Conservation (phyloP, 2,113 vertebrate species). For the Morone chrysops region DNA sequence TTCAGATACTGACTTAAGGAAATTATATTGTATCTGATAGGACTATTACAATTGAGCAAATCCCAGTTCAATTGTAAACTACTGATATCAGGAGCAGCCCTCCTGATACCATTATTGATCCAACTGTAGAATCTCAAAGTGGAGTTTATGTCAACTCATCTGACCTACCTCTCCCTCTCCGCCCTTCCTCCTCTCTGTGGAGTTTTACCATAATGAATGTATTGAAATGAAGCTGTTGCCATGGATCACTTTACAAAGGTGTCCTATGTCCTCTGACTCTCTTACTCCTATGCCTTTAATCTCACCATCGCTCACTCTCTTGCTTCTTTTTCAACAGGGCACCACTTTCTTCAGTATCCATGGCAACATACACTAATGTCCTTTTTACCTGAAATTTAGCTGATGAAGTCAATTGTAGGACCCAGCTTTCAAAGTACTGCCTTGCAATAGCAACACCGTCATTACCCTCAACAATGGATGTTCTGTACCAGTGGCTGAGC, state of each 20-base stretch:
- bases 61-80: not conserved
- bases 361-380: conserved; percentile 11
- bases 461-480: not conserved
- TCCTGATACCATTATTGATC: not conserved
- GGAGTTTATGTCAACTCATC: not conserved
- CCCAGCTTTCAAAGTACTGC: not conserved
- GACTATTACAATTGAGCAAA: not conserved
- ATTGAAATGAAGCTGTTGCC: not conserved
- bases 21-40: not conserved
- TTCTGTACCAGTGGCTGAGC: not conserved
- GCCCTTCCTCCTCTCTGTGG: not conserved
- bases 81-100: not conserved
- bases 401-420: conserved; percentile 11
- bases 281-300: conserved; percentile 1
- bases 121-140: not conserved
- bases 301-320: not conserved
- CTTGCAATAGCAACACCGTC: too few species aligned
- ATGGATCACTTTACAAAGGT: not conserved
- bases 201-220: not conserved
- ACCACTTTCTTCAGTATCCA: conserved; percentile 29
- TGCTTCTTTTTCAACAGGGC: not conserved
- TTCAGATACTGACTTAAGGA: not conserved
- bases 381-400: conserved; percentile 9
- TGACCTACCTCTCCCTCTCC: not conserved
- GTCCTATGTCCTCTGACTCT: not conserved